Evolutionary conservation across 2,888 invertebrate genomes (phyloP), one percentile per base, ranked within the genome.

Genomic region (Drosophila cyrtoloma): DNA sequence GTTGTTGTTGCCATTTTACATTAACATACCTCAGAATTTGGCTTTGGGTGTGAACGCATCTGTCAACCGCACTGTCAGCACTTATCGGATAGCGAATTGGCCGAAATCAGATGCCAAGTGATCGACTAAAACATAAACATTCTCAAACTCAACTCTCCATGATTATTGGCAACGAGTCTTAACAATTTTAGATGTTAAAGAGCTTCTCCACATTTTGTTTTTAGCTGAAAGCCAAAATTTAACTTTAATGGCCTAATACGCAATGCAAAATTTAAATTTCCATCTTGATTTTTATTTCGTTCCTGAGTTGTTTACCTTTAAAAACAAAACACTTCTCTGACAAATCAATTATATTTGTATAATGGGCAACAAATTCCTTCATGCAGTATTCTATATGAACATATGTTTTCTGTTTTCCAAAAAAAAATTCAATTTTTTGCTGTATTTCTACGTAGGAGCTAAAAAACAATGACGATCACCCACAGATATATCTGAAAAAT

Each of bases 401-500:
- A 77, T 67, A 71, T 78, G 78, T 60, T 77, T 71, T 64, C 44
- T 60, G 19, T 70, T 67, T 22, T 56, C 30, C 62, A n/a, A 73
- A 57, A 30, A 71, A 63, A 42, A 39, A 70, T 82, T 82, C 87
- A 75, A 79, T 84, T 72, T 87, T 73, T 44, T 66, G 53, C 62
- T 60, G 61, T 62, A 61, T 70, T 66, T 30, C 14, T 39, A 74
- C 65, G 66, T 72, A 58, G 71, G 63, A 60, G 78, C 71, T 74
- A 55, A 67, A 81, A 81, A 85, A 85, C 90, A 72, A 84, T 85
- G 84, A 89, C 84, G 84, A 89, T 58, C 60, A 61, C 35, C 14
- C 26, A 57, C 44, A 42, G 69, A 77, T 79, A 68, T 39, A 5
- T 16, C 28, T 60, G 57, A 71, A 47, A 62, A 80, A 80, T 64